Evolutionary conservation across 2,888 invertebrate species (phyloP).

Genomic region (Unio pictorum): DNA sequence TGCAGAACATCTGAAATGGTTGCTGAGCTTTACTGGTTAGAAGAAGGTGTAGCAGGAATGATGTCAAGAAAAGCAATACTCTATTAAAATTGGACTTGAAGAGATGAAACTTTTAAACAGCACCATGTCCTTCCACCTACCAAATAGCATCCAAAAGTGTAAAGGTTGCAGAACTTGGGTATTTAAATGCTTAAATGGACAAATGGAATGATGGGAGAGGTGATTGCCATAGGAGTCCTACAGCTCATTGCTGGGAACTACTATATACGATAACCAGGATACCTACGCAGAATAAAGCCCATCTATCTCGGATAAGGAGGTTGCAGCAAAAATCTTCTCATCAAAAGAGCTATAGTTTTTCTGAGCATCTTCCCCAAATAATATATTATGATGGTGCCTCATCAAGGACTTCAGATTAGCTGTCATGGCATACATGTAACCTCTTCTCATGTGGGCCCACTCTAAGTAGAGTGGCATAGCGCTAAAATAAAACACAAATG

Average conservation of each 20-base stretch:
- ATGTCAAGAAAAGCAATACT: too few relatives aligned
- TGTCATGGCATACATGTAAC: slow-evolving; percentile 93
- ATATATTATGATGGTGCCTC: slow-evolving; percentile 83
- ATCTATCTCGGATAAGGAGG: slow-evolving; percentile 89
- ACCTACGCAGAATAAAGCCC: slow-evolving; percentile 85
- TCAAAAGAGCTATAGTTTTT: slow-evolving; percentile 77
- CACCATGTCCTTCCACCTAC: too few relatives aligned
- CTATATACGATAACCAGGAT: neutral
- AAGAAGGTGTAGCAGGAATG: too few relatives aligned
- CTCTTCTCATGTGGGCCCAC: slow-evolving; percentile 91
- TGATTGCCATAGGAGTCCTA: too few relatives aligned
- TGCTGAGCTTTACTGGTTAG: too few relatives aligned
- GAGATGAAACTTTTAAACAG: too few relatives aligned
- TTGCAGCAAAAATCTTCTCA: slow-evolving; percentile 87
- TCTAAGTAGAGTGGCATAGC: slow-evolving; percentile 83
- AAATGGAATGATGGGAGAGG: too few relatives aligned
- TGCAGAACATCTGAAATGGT: too few relatives aligned
- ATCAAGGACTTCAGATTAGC: slow-evolving; percentile 92
- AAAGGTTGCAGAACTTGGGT: too few relatives aligned
- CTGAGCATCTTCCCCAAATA: slow-evolving; percentile 84
- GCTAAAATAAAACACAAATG: slow-evolving; percentile 73
- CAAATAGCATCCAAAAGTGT: too few relatives aligned
- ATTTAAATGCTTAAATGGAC: too few relatives aligned
- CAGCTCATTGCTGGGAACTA: neutral
- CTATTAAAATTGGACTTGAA: too few relatives aligned